Base-by-base conservation (phyloP, 2,113 vertebrate species). In the Python bivittatus region DNA sequence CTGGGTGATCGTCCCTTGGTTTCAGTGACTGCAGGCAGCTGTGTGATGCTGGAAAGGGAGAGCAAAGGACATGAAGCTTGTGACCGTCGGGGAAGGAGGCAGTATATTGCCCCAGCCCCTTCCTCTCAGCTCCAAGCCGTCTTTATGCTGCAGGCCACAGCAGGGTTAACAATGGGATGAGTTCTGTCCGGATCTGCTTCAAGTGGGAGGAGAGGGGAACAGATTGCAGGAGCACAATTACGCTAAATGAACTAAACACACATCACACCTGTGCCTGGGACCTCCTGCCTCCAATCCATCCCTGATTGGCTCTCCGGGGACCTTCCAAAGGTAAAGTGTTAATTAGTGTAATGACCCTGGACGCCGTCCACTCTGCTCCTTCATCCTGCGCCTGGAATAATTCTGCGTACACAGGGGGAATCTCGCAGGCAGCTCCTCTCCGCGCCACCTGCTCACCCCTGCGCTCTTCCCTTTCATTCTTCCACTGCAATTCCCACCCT, bases 331-430 rank as follows among this genome's bases (percentile, higher is more conserved):
- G 95, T 96, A 96, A 97, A 97, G 96, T 96, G 97, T 97, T 96
- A 97, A 97, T 97, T 97, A 97, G 94, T 93, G 96, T 97, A 96
- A 97, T 95, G 96, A 96, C 96, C 97, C 96, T 95, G 96, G 95
- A 92, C 97, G 96, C 91, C 68, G 96, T 93, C 96, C 97, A 94
- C 96, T 95, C 95, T 3, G 27, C 56, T 92, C 92, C 15, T 96
- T 94, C 88, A 0, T 88, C 93, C 92, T 13, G 92, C 95, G 96
- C 88, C 0, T 52, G 93, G 94, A 96, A 96, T 96, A 93, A 96
- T 97, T 97, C 92, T n/a, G 9, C 38, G 92, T 58, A 1, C 96
- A 12, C 95, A n/a, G 95, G 94, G 96, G 57, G 96, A 95, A 96
- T 96, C 93, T 91, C 90, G 95, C 94, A 91, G n/a, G 93, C 94